phyloP scores from a whole-genome alignment of 1,140 invertebrate genomes.

The Ceratosolen fusciceps region DNA sequence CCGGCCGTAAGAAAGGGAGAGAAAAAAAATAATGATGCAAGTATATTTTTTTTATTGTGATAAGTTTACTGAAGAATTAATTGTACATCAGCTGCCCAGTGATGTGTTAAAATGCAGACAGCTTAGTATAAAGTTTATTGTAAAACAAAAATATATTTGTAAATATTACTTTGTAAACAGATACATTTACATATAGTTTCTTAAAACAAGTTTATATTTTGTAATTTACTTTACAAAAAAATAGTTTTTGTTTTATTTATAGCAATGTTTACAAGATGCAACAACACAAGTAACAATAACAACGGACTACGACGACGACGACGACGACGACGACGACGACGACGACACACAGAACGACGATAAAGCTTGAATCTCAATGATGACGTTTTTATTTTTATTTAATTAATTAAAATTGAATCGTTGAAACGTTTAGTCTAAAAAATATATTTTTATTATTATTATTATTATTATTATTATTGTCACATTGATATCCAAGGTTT shows the following conservation, averaged over 20 bases:
- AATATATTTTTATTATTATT: neutral
- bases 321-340: too few species aligned
- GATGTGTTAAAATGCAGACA: slow-evolving; percentile 44
- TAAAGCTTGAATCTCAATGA: slow-evolving; percentile 39
- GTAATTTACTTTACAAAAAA: slow-evolving; percentile 43
- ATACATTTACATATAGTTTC: slow-evolving; percentile 43
- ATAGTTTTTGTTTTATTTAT: slow-evolving; percentile 44
- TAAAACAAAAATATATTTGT: slow-evolving; percentile 46
- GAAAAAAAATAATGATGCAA: slow-evolving; percentile 18
- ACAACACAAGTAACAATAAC: too few species aligned
- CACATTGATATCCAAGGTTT: slow-evolving; percentile 36
- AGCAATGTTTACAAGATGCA: slow-evolving; percentile 33
- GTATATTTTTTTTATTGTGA: slow-evolving; percentile 44
- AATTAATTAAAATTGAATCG: slow-evolving; percentile 3
- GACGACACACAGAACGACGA: too few species aligned
- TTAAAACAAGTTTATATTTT: slow-evolving; percentile 46
- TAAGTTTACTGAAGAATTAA: slow-evolving; percentile 42
- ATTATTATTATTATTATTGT: slow-evolving; percentile 11
- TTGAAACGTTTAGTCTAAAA: slow-evolving; percentile 24
- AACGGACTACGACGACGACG: too few species aligned
- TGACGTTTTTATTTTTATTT: slow-evolving; percentile 24
- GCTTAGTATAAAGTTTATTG: slow-evolving; percentile 38
- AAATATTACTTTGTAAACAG: slow-evolving; percentile 49
- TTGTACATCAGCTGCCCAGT: slow-evolving; percentile 41
- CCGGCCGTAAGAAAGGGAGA: too few species aligned